Conservation (phyloP, 1,140 invertebrate species). For the Eumaeus atala region DNA sequence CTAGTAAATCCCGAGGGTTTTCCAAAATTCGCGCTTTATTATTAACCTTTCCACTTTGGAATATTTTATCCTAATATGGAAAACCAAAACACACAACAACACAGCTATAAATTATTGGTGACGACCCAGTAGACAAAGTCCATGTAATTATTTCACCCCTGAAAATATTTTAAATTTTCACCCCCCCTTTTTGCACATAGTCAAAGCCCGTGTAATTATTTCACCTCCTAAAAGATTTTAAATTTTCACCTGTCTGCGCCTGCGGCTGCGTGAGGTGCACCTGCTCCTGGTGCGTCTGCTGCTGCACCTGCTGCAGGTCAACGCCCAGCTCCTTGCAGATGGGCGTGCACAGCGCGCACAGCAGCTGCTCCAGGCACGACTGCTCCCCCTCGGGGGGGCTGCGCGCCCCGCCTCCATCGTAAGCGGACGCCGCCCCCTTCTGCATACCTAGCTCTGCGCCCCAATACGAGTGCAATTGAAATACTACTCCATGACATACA, state of each 20-base stretch:
- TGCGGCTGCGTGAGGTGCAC: constrained; percentile 55
- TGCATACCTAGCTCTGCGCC: constrained; percentile 53
- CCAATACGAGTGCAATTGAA: constrained; percentile 1
- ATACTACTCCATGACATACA: background rate
- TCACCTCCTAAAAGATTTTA: constrained; percentile 36
- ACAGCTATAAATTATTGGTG: too few species aligned
- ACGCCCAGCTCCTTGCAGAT: constrained; percentile 72
- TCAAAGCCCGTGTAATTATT: background rate
- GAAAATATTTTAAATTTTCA: too few species aligned
- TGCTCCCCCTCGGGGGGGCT: constrained; percentile 35
- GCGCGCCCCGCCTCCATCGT: constrained; percentile 37
- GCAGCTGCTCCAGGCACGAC: constrained; percentile 64
- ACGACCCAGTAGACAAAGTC: too few species aligned
- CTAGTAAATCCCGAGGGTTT: too few species aligned
- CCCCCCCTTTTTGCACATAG: background rate
- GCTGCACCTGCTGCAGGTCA: constrained; percentile 53
- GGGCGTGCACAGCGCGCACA: constrained; percentile 63
- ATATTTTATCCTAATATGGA: too few species aligned
- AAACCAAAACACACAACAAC: too few species aligned
- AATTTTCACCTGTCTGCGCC: too few species aligned
- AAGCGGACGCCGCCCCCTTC: constrained; percentile 41
- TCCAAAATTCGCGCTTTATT: too few species aligned
- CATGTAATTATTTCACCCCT: too few species aligned
- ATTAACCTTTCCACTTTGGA: too few species aligned
- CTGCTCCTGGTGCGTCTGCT: constrained; percentile 35